phyloP scores from a whole-genome alignment of 2,113 vertebrate species.

The Dromaius novaehollandiae region DNA sequence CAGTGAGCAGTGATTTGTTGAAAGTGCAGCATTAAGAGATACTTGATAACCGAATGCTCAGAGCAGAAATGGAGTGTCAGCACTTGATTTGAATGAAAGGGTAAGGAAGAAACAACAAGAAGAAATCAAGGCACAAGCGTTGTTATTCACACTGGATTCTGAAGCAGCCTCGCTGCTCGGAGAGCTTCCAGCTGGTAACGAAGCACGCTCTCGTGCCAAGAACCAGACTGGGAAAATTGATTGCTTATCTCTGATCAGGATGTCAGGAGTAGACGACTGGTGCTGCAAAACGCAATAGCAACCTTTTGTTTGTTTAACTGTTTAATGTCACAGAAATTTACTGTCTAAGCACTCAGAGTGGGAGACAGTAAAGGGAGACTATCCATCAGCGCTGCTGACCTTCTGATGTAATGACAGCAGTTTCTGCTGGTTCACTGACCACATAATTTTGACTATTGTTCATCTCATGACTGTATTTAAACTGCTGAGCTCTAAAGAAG shows the following conservation, averaged over 20 bases:
- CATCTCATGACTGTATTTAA: background rate
- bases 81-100: background rate
- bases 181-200: slow-evolving; percentile 29
- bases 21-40: background rate
- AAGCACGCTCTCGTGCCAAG: background rate
- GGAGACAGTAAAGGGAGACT: background rate
- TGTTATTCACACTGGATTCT: background rate
- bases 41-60: background rate
- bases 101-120: background rate
- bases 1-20: background rate
- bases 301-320: background rate
- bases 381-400: background rate
- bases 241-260: background rate
- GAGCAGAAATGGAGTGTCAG: background rate
- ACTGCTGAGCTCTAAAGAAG: background rate
- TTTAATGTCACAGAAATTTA: background rate
- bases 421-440: background rate
- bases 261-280: background rate
- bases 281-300: background rate
- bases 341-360: background rate
- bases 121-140: slow-evolving; percentile 22
- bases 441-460: background rate
- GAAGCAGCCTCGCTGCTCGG: background rate
- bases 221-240: background rate
- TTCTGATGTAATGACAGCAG: background rate